Evolutionary conservation across 2,797 vertebrate genomes (phyloP), one percentile per base, ranked within the genome.

Genomic region (Euthynnus affinis): DNA sequence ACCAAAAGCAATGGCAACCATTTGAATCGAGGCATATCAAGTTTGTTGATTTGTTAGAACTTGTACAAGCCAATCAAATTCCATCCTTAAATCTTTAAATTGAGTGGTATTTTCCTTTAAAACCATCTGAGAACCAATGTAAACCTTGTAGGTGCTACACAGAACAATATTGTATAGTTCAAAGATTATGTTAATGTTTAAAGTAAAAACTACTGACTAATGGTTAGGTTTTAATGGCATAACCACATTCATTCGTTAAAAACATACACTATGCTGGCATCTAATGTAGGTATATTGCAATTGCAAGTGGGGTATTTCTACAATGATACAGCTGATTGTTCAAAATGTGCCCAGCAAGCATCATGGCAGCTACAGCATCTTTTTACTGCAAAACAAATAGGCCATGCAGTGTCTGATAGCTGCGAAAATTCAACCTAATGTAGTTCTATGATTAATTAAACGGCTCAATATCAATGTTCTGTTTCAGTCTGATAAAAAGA

Each of bases 201-300:
- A 86, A 87, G 69, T 66, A 77, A 79, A 72, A 76, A 60, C 27
- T 37, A 69, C 69, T 72, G 52, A 61, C 73, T 76, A 79, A 53
- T 62, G 44, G 6, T 78, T 56, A 44, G 64, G 64, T 76, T 68
- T 44, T 7, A 82, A 70, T 27, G 53, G 4, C 44, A 55, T 2
- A 61, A 40, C 60, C 78, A 86, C 83, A 88, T 77, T 87, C 82
- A 84, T 6, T 82, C 57, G 34, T 40, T 69, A 4, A 80, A 74
- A 85, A 84, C 78, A 80, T 27, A 85, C 69, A 29, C 61, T 70
- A 29, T 78, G 88, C 85, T 92, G 86, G 84, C 82, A 72, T 85
- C 72, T 82, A 81, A 83, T 60, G 64, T 57, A 74, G 66, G 78
- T 74, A 61, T 93, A 93, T 91, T 91, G 86, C 90, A 89, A 76